These are phyloP conservation scores for Bembecia ichneumoniformis DNA, from an alignment of 2,888 invertebrate genomes.

Conservation along the genomic window DNA sequence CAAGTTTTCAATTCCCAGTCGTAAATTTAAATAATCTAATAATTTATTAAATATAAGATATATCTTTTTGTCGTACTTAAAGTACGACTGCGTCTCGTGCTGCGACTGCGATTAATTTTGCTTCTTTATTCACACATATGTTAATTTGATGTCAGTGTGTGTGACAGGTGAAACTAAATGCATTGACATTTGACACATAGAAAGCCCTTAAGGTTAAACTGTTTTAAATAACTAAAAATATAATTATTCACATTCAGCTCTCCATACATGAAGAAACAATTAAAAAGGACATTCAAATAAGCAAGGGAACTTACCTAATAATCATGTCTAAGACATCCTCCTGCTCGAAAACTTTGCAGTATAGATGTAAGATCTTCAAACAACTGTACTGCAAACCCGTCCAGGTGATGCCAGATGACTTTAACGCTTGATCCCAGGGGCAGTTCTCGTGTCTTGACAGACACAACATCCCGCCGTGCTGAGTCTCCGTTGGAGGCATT, in stretches of 20 bases:
- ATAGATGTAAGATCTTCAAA: constrained; percentile 85
- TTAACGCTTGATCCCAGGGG: constrained; percentile 72
- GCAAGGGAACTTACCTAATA: constrained; percentile 75
- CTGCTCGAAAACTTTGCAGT: constrained; percentile 90
- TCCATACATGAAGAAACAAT: background rate
- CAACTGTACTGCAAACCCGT: constrained; percentile 88
- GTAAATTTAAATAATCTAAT: no score
- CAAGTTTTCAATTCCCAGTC: no score
- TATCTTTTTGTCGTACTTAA: no score
- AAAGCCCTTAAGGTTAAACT: background rate
- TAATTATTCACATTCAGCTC: background rate
- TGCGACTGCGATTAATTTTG: no score
- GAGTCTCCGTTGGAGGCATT: constrained; percentile 66
- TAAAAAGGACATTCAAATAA: background rate
- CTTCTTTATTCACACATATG: no score
- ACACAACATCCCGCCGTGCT: constrained; percentile 71
- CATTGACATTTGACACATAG: no score
- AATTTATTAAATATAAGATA: no score
- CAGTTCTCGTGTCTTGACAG: constrained; percentile 75
- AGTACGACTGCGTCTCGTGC: no score
- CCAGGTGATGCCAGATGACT: constrained; percentile 77
- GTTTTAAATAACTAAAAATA: background rate
- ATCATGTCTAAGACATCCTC: constrained; percentile 84
- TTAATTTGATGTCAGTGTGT: no score
- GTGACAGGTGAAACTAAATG: no score